These are phyloP conservation scores for Paramisgurnus dabryanus DNA, from an alignment of 2,113 vertebrate genomes.

Conservation along the genomic window DNA sequence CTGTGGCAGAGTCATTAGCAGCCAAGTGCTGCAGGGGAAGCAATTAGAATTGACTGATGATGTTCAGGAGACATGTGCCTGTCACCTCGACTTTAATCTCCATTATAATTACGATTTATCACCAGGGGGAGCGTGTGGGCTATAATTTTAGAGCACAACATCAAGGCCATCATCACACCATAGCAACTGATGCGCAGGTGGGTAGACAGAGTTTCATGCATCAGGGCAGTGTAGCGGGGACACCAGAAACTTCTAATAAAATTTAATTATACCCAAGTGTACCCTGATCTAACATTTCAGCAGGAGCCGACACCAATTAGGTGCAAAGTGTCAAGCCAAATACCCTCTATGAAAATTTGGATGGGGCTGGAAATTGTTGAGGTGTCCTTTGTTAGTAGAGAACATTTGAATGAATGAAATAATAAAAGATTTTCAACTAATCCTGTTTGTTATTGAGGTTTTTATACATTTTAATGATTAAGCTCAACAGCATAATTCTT, in stretches of 20 bases:
- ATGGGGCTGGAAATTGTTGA: conserved; percentile 1
- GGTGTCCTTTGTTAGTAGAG: conserved; percentile 23
- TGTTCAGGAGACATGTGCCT: conserved; percentile 62
- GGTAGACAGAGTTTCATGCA: conserved; percentile 7
- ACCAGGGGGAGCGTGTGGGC: conserved; percentile 26
- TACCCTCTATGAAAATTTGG: background rate
- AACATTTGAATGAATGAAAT: background rate
- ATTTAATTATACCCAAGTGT: conserved; percentile 46
- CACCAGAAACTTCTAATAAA: conserved; percentile 45
- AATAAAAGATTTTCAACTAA: conserved; percentile 1
- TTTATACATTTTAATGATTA: background rate
- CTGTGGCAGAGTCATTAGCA: conserved; percentile 32
- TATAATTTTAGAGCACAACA: conserved; percentile 22
- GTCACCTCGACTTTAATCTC: conserved; percentile 61
- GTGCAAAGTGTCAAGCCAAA: conserved; percentile 4
- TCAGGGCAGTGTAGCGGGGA: background rate
- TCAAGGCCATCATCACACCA: background rate
- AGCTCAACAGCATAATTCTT: background rate
- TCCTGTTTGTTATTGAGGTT: background rate
- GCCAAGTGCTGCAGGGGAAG: conserved; percentile 46
- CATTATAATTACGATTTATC: conserved; percentile 63
- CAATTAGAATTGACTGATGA: conserved; percentile 61
- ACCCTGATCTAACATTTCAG: conserved; percentile 50
- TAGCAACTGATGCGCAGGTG: conserved; percentile 1
- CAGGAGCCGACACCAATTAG: conserved; percentile 17